Evolutionary conservation across 2,113 vertebrate species (phyloP), one percentile per base, ranked within the genome.

Genomic region (Oryzias melastigma): DNA sequence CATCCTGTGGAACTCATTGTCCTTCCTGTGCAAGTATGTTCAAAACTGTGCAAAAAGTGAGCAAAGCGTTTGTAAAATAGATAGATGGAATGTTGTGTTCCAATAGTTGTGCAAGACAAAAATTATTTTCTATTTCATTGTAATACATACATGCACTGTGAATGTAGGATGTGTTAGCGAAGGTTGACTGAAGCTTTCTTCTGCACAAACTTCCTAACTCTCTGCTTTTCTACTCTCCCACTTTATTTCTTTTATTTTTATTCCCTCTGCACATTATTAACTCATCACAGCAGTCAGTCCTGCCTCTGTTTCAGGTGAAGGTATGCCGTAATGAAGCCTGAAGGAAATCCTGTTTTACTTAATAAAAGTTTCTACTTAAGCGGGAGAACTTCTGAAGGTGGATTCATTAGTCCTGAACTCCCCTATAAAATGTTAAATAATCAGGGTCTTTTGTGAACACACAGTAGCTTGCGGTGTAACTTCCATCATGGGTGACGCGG

Each of bases 271-370:
- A 59, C 50, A 20, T 69, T 35, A 35, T 35, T 35, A 35, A 35
- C 35, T 35, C 58, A 50, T 64, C 60, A 67, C 48, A 56, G 49
- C 60, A 48, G 35, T 48, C 47, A 4, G 27, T 17, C 5, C 49
- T 52, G 58, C 59, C 50, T 51, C 44, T 55, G 52, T 62, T 63
- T 42, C 25, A 5, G 44, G 41, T 49, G 69, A 7, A 4, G 18
- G 13, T 43, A 20, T 5, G 0, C 29, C 42, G 15, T 53, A 69
- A 62, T 47, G 24, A 61, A 57, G 52, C 29, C 43, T 53, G 51
- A 62, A 71, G 61, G 25, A 51, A 53, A 74, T 65, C 25, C 4
- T 48, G 64, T 62, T 71, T 55, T 27, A 43, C 35, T 57, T 46
- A 62, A 68, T 14, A 13, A 54, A 56, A 73, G 59, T 62, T 46